Base-by-base conservation (phyloP, 2,888 invertebrate genomes). In the Agonopterix subpropinquella region DNA sequence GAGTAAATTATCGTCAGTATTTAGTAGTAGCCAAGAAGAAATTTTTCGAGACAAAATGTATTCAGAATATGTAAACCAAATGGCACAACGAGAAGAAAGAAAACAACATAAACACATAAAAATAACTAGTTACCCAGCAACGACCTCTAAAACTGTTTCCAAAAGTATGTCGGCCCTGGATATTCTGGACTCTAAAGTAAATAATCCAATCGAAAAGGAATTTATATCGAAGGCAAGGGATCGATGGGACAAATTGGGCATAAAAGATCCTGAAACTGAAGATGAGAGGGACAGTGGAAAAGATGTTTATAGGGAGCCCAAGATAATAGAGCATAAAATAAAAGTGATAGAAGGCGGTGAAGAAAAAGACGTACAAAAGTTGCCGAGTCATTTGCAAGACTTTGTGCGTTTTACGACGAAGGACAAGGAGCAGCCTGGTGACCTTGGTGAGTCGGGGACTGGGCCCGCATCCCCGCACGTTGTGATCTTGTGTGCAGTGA, bases 11-110 rank as follows among this genome's bases (percentile, higher is more conserved):
- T 74, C 76, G 15, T 74, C 79, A 43, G 59, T 76, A 51, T 83
- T 92, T 41, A 89, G 89, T 8, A 90, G 92, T 8, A 92, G 92
- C 45, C 93, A 95, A 72, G 91, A 91, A 54, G 94, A 95, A 73
- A 86, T 91, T 42, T 91, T 94, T 61, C 91, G 95, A 7, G 92
- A 93, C 58, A 92, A 92, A 77, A 96, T 96, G 95, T 96, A 94
- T 78, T 91, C 94, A 61, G 96, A 96, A 74, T 96, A 95, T 81
- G 91, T 95, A 69, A 89, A 90, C 66, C 93, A 95, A 79, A 92
- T 96, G 64, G 92, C 93, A 4, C 93, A 94, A 70, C 90, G 95
- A 9, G 92, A 94, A 62, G 93, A 95, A 66, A 89, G 96, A 43
- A 93, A 93, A 60, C 91, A 94, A 53, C 92, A 94, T 48, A 95